Evolutionary conservation across 2,797 vertebrate genomes (phyloP), one percentile per base, ranked within the genome.

Genomic region (Rhinatrema bivittatum): DNA sequence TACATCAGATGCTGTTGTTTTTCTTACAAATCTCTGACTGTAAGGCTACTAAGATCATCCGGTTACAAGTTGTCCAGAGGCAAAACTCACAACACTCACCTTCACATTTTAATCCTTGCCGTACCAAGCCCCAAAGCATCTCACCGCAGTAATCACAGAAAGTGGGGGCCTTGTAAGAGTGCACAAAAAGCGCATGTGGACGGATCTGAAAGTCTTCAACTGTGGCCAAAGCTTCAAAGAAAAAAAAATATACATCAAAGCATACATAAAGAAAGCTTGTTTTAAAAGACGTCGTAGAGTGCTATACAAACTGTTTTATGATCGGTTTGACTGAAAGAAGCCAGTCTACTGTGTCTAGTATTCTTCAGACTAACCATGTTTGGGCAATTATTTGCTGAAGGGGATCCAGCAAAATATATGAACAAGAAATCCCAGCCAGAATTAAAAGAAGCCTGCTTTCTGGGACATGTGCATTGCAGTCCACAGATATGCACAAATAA

Each of bases 101-200:
- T 94, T 97, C 94, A 77, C 94, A 98, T 85, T 98, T 98, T 55
- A 98, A 87, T 30, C 94, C 94, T 62, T 98, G 94, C 29, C 94
- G 88, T 58, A 98, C 93, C 36, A 97, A 87, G 61, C 94, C 94
- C 93, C 93, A 98, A 25, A 97, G 87, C 94, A 98, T 98, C 75
- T 98, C 94, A 55, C 94, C 94, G 5, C 94, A 98, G 82, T 98
- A 97, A 81, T 98, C 94, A 46, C 94, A 98, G 77, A 98, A 98
- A 49, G 94, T 94, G 62, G 94, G 94, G 50, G 93, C 91, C 70
- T 97, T 98, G 78, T 98, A 98, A 59, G 93, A 97, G 83, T 98
- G 94, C 46, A 98, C 94, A 23, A 93, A 96, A 30, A 98, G 91
- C 47, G 91, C 85, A 70, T 98, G 94, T 58, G 94, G 94, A 59